Base-by-base conservation (phyloP, 2,797 vertebrate genomes). In the Selene dorsalis region DNA sequence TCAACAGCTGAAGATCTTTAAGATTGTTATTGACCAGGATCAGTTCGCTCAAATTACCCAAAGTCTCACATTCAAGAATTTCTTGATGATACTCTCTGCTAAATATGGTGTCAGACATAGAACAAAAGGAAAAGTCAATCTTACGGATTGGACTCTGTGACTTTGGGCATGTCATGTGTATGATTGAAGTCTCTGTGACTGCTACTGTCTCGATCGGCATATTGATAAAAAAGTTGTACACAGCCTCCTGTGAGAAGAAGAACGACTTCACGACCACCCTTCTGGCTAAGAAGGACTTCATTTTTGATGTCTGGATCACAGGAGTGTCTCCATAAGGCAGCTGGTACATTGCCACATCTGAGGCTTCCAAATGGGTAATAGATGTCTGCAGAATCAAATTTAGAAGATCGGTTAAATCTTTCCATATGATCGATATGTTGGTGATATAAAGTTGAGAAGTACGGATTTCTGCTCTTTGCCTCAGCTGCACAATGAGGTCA, bases 81-180 rank as follows among this genome's bases (percentile, higher is more conserved):
- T 45, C 0, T 11, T 76, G 3, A 28, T 0, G 7, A 8, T 74
- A 43, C 26, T 1, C 71, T 39, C 43, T 80, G 53, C 90, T 93
- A 82, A 99, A 98, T 75, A 97, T 69, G 3, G 91, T 65, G 6
- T 98, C 96, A 0, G 96, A 95, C 14, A 99, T 4, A 18, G 94
- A 87, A 55, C 97, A 97, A 70, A 80, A 79, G 2, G 95, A 95
- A 60, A 98, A 95, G 81, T 95, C 94, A 70, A 99, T 82, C 53
- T 93, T 86, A 3, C 52, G 77, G 59, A 96, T 94, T 12, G 50
- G 73, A 79, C 96, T 98, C 24, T 62, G 84, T 1, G 12, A 48
- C 0, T 47, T 35, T 35, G 97, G 97, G 79, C 97, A 99, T 43
- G 95, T 93, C 95, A 98, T 96, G 65, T 96, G 93, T 53, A 96